These are phyloP conservation scores for Huso huso DNA, from an alignment of 2,797 vertebrate genomes.

Conservation along the genomic window DNA sequence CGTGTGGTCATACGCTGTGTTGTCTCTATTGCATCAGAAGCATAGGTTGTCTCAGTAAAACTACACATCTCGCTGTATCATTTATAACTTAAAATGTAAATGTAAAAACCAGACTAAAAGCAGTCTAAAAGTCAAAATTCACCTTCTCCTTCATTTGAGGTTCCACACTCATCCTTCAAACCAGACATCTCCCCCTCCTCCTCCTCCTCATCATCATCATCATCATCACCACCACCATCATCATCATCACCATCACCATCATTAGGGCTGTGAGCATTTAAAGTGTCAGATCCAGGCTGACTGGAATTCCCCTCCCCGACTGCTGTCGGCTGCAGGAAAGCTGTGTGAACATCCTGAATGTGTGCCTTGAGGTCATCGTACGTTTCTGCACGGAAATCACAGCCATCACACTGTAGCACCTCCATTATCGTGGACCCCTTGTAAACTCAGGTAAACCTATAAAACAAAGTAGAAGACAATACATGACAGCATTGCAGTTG, in stretches of 20 bases:
- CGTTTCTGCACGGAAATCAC: conserved; percentile 93
- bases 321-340: conserved; percentile 90
- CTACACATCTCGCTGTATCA: no score
- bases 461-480: neutral
- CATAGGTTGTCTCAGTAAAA: no score
- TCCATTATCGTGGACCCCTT: conserved; percentile 80
- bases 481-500: conserved; percentile 16
- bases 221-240: no score
- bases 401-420: conserved; percentile 96
- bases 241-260: no score
- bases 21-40: no score
- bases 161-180: conserved; percentile 66
- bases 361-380: conserved; percentile 93
- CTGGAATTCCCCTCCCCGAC: conserved; percentile 68
- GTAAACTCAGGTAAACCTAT: conserved; percentile 88
- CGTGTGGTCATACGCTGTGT: no score
- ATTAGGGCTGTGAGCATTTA: conserved; percentile 62
- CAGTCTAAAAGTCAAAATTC: neutral
- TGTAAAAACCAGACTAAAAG: neutral
- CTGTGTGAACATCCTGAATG: conserved; percentile 96
- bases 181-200: conserved; percentile 75
- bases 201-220: conserved; percentile 49
- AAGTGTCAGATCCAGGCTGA: conserved; percentile 68
- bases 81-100: no score
- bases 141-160: conserved; percentile 66